Base-by-base conservation (phyloP, 2,888 invertebrate species). In the Lysandra coridon region DNA sequence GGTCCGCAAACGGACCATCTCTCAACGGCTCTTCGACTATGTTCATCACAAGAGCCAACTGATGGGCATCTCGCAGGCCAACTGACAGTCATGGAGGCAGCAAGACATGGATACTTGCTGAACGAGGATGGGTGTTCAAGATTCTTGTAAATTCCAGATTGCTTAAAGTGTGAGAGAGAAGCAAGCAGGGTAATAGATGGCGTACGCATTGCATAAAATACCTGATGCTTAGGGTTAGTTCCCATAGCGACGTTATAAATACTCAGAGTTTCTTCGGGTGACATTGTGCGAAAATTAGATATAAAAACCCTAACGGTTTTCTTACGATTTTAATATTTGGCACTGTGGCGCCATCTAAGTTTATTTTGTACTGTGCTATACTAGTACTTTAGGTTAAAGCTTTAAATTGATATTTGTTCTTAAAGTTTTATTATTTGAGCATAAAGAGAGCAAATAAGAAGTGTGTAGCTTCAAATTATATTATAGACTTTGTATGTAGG, bases 1-100 rank as follows among this genome's bases (percentile, higher is more conserved):
- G 80, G 82, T 85, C 0, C 84, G 89, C 4, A 85, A 84, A 73
- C 85, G 92, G 30, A 82, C 86, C 0, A 7, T 89, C 1, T 79
- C 85, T 0, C 91, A 89, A 80, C 87, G 86, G 57, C 80, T 85
- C 0, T 49, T 84, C n/a, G 93, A 92, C 84, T 85, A 83, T 49
- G 82, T 86, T 0, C 80, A 83, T 1, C 85, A 84, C 23, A 85
- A 84, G 78, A 88, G 90, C 53, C 85, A 85, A 10, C 78, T 90
- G 1, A 86, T 89, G 83, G 92, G 92, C 0, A 83, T 88, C n/a
- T 75, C 82, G 1, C 86, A 85, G 49, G 83, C 80, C 23, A 85
- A 88, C 82, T 88, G 87, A 88, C 88, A 81, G 79, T 78, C 57
- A 77, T 75, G 49, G n/a, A 60, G 79, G 78, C 85, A 82, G 85